Evolutionary conservation across 1,140 invertebrate genomes (phyloP).

Genomic region (Chrysoperla carnea): DNA sequence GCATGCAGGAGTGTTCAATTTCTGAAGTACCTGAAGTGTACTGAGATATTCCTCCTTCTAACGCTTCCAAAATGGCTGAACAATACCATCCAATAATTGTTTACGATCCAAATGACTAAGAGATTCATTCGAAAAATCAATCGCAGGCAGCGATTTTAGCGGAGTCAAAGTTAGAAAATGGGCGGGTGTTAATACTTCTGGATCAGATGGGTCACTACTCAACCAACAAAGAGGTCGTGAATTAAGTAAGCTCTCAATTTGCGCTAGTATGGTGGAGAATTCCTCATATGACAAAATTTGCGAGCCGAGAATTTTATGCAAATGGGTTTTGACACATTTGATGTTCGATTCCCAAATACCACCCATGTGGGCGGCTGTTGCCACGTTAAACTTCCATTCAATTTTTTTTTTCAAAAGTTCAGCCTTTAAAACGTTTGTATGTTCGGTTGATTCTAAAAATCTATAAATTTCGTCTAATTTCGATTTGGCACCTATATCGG

Average conservation of each 20-base stretch:
- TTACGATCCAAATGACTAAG: slow-evolving; percentile 1
- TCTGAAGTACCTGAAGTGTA: slow-evolving; percentile 1
- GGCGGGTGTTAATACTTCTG: slow-evolving; percentile 13
- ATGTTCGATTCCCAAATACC: slow-evolving; percentile 23
- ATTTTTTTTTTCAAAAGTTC: too few relatives aligned
- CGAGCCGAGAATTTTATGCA: slow-evolving; percentile 12
- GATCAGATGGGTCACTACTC: slow-evolving; percentile 12
- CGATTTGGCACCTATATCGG: slow-evolving; percentile 12
- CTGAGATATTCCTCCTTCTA: slow-evolving; percentile 8
- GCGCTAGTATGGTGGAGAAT: slow-evolving; percentile 9
- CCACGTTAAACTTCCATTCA: slow-evolving; percentile 20
- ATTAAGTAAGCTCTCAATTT: slow-evolving; percentile 15
- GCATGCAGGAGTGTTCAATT: slow-evolving; percentile 1
- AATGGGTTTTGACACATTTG: slow-evolving; percentile 19
- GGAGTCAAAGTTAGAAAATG: slow-evolving; percentile 24
- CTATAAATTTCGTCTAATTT: too few relatives aligned
- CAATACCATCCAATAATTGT: slow-evolving; percentile 4
- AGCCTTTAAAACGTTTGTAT: too few relatives aligned
- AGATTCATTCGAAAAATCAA: too few relatives aligned
- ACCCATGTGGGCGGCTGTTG: slow-evolving; percentile 22
- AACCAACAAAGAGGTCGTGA: slow-evolving; percentile 3
- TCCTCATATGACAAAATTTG: slow-evolving; percentile 7
- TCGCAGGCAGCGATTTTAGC: too few relatives aligned
- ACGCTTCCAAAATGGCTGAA: slow-evolving; percentile 7
- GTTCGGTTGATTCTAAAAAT: too few relatives aligned